These are phyloP conservation scores for Zeuzera pyrina DNA, from an alignment of 2,888 invertebrate genomes.

Conservation along the genomic window DNA sequence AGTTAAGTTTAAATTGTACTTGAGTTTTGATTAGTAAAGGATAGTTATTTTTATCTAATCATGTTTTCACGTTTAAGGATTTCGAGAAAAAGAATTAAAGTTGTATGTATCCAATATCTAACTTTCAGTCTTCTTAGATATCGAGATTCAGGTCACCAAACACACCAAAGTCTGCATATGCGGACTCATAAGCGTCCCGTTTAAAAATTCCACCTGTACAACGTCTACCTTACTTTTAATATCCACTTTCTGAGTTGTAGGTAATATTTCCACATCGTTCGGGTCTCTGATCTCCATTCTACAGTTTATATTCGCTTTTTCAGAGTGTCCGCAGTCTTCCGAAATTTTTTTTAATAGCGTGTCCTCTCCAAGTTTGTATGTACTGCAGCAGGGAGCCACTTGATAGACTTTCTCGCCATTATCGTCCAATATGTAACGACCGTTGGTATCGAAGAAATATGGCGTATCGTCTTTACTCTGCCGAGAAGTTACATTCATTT, in stretches of 20 bases:
- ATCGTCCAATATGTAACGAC: constrained; percentile 31
- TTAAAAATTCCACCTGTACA: too few relatives aligned
- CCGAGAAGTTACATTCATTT: too few relatives aligned
- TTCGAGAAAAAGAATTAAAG: too few relatives aligned
- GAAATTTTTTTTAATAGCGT: constrained; percentile 26
- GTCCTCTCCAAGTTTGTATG: constrained; percentile 29
- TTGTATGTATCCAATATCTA: too few relatives aligned
- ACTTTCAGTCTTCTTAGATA: too few relatives aligned
- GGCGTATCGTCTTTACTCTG: constrained; percentile 24
- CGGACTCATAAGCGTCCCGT: too few relatives aligned
- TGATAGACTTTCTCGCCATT: constrained; percentile 38
- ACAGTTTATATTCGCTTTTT: constrained; percentile 26
- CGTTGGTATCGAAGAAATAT: constrained; percentile 37
- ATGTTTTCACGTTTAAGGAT: too few relatives aligned
- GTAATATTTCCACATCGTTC: constrained; percentile 25
- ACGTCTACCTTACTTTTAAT: constrained; percentile 33
- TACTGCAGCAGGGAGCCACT: constrained; percentile 35
- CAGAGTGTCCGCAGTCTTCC: constrained; percentile 39
- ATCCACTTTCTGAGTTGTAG: constrained; percentile 24
- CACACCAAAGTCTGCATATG: too few relatives aligned
- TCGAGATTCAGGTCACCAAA: too few relatives aligned
- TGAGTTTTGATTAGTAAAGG: too few relatives aligned
- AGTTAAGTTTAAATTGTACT: too few relatives aligned
- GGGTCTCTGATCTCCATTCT: constrained; percentile 24
- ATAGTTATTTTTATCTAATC: too few relatives aligned